Evolutionary conservation across 2,113 vertebrate genomes (phyloP).

Genomic region (Podiceps cristatus): DNA sequence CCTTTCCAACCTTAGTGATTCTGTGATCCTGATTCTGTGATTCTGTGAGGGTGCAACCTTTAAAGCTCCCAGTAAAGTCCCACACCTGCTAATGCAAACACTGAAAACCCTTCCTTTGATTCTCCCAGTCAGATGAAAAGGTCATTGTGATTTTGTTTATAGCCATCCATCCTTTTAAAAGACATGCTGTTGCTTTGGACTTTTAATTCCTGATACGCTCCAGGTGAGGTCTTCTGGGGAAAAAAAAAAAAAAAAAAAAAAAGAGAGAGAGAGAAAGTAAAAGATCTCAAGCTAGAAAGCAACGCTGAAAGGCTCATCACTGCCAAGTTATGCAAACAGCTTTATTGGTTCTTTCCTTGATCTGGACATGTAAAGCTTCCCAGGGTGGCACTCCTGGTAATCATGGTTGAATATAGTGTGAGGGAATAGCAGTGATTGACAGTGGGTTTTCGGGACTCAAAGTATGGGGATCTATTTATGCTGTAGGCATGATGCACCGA

Average conservation of each 20-base stretch:
- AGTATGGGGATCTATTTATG: neutral
- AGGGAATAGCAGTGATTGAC: neutral
- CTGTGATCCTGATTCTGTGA: no score
- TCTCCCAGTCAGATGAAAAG: neutral
- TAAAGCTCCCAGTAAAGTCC: neutral
- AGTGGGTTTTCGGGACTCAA: accelerated
- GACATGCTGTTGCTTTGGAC: neutral
- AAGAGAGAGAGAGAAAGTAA: neutral
- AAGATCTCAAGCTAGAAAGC: neutral
- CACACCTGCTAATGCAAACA: neutral
- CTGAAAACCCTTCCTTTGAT: neutral
- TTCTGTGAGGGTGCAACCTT: neutral
- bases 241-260: neutral
- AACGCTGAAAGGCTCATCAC: neutral
- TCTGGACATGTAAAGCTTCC: neutral
- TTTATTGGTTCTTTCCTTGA: neutral
- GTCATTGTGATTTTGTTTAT: neutral
- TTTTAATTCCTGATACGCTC: neutral
- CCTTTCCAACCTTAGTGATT: no score
- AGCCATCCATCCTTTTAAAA: neutral
- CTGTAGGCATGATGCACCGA: neutral
- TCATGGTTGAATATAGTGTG: neutral
- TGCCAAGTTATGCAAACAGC: neutral
- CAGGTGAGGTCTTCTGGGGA: neutral
- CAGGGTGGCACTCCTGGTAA: neutral